Percentiles rank a stretch among this genome's conserved stretches.
phyloP scores from a whole-genome alignment of 2,113 vertebrate genomes.

The Equus przewalskii region DNA sequence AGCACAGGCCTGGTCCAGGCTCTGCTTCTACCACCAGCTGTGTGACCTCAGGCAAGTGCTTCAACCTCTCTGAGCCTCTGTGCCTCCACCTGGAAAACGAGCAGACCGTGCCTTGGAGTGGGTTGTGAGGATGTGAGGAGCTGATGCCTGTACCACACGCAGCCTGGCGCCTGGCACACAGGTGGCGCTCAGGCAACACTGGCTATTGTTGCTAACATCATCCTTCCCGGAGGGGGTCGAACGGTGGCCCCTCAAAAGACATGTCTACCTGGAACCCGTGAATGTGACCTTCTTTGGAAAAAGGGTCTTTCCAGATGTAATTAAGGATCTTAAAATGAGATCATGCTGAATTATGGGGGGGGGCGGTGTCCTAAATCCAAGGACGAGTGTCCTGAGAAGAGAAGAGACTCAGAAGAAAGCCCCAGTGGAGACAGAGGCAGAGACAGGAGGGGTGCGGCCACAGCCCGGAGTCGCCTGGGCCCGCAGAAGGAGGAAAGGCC shows the following conservation, averaged over 20 bases:
- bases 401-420: neutral
- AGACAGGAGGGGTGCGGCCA: neutral
- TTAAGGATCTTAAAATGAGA: neutral
- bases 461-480: neutral
- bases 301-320: neutral
- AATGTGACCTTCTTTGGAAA: neutral
- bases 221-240: no score
- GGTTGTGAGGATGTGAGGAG: neutral
- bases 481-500: neutral
- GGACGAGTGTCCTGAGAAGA: neutral
- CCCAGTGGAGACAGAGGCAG: neutral
- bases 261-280: neutral
- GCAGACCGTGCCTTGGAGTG: neutral
- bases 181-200: neutral
- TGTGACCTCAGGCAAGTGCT: neutral
- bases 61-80: neutral
- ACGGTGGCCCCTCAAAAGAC: neutral
- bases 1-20: neutral
- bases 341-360: no score
- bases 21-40: neutral
- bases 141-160: neutral
- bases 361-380: neutral
- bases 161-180: neutral
- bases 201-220: no score
- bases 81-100: neutral